Percentiles rank a stretch among this genome's conserved stretches.
phyloP scores from a whole-genome alignment of 1,140 invertebrate genomes.

The Holcopasites calliopsidis region DNA sequence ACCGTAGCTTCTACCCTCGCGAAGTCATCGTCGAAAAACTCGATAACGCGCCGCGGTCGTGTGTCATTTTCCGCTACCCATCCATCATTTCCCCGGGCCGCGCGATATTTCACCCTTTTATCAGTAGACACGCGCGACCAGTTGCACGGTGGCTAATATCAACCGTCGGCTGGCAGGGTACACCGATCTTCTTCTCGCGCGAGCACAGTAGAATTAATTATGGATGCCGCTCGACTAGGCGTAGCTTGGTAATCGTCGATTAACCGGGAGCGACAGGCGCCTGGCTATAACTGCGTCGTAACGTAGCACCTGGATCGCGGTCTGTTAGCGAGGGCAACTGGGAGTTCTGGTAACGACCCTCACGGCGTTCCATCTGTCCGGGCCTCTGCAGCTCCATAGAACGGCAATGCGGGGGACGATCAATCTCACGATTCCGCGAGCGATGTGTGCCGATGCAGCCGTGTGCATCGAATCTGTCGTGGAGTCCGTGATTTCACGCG shows the following conservation, averaged over 20 bases:
- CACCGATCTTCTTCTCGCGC: slow-evolving; percentile 19
- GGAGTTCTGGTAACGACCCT: slow-evolving; percentile 19
- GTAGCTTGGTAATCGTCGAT: slow-evolving; percentile 45
- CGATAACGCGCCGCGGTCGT: no score
- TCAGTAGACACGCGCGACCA: not conserved
- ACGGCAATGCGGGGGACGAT: slow-evolving; percentile 59
- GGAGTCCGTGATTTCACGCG: slow-evolving; percentile 26
- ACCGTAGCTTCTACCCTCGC: no score
- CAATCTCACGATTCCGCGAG: slow-evolving; percentile 58
- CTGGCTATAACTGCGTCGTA: slow-evolving; percentile 51
- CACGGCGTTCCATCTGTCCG: slow-evolving; percentile 29
- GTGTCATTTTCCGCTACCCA: no score
- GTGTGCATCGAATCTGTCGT: slow-evolving; percentile 49
- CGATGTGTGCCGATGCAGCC: slow-evolving; percentile 40
- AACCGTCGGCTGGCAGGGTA: not conserved
- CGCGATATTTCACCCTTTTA: not conserved
- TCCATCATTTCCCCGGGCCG: no score
- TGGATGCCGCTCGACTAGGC: slow-evolving; percentile 6
- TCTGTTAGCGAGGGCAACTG: slow-evolving; percentile 14
- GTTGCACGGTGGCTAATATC: not conserved
- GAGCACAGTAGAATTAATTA: slow-evolving; percentile 43
- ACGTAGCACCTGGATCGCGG: slow-evolving; percentile 16
- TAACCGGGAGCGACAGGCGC: slow-evolving; percentile 37
- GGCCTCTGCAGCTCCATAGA: slow-evolving; percentile 22
- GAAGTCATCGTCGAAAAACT: no score